Percentiles rank a stretch among this genome's conserved stretches.
These are phyloP conservation scores for Lutraria rhynchaena DNA, from an alignment of 1,140 invertebrate genomes.

Conservation along the genomic window DNA sequence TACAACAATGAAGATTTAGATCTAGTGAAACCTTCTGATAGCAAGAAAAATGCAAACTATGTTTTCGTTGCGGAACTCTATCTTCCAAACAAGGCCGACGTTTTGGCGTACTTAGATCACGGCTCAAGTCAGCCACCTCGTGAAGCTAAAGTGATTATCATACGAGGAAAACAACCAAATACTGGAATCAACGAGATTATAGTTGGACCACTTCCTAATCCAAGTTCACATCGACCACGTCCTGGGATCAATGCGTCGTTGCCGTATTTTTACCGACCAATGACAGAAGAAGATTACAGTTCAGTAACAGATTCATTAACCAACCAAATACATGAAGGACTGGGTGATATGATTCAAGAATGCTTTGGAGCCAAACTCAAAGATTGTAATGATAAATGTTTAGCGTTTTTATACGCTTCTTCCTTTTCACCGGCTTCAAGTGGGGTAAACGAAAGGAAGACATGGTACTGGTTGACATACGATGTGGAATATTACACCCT, in stretches of 20 bases:
- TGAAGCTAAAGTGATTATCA: constrained; percentile 69
- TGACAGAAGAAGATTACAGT: constrained; percentile 56
- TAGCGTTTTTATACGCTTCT: constrained; percentile 59
- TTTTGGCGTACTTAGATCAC: constrained; percentile 63
- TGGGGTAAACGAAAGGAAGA: constrained; percentile 43
- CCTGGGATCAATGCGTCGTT: constrained; percentile 58
- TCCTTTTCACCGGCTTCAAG: constrained; percentile 59
- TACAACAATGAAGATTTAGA: constrained; percentile 43
- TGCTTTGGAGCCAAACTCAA: constrained; percentile 62
- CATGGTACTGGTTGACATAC: constrained; percentile 67
- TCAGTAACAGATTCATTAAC: constrained; percentile 36
- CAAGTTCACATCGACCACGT: constrained; percentile 51
- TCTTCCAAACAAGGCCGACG: constrained; percentile 60
- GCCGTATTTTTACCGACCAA: constrained; percentile 63
- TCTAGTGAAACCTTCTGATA: constrained; percentile 5
- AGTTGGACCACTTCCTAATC: constrained; percentile 66
- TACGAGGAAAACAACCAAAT: constrained; percentile 53
- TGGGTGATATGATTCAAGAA: constrained; percentile 57
- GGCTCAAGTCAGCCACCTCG: constrained; percentile 58
- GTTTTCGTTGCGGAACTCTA: constrained; percentile 57
- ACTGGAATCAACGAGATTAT: constrained; percentile 71
- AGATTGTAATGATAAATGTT: constrained; percentile 61
- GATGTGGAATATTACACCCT: constrained; percentile 62
- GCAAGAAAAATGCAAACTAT: constrained; percentile 45
- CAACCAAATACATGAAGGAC: constrained; percentile 44